phyloP scores from a whole-genome alignment of 2,113 vertebrate species.

The Oryzias javanicus region DNA sequence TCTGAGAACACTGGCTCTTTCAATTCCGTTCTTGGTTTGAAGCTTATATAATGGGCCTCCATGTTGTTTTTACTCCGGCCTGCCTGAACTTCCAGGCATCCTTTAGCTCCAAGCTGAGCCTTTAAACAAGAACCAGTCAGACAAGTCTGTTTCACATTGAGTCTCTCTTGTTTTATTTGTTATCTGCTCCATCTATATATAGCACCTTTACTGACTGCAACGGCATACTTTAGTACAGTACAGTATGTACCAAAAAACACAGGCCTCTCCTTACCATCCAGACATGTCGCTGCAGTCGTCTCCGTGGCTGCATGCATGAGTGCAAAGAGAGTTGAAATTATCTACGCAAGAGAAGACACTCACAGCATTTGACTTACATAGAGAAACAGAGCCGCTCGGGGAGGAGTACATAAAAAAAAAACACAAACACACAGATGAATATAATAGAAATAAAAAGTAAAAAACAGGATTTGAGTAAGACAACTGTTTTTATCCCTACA shows the following conservation, averaged over 20 bases:
- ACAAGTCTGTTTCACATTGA: conserved; percentile 40
- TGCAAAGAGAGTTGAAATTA: conserved; percentile 12
- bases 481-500: too few species aligned
- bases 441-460: neutral
- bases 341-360: conserved; percentile 6
- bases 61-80: conserved; percentile 21
- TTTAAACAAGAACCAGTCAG: conserved; percentile 42
- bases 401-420: neutral
- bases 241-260: conserved; percentile 65
- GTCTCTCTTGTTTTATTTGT: conserved; percentile 33
- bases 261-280: conserved; percentile 46
- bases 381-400: neutral
- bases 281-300: conserved; percentile 36
- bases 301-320: conserved; percentile 12
- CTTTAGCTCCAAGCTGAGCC: conserved; percentile 14
- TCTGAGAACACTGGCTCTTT: conserved; percentile 9
- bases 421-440: neutral
- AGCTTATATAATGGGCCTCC: neutral
- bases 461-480: too few species aligned
- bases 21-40: neutral
- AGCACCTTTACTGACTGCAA: conserved; percentile 63
- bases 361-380: neutral
- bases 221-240: conserved; percentile 61
- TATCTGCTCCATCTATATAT: conserved; percentile 72
- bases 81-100: conserved; percentile 28